phyloP scores from a whole-genome alignment of 1,140 invertebrate species.

The Drosophila azteca region DNA sequence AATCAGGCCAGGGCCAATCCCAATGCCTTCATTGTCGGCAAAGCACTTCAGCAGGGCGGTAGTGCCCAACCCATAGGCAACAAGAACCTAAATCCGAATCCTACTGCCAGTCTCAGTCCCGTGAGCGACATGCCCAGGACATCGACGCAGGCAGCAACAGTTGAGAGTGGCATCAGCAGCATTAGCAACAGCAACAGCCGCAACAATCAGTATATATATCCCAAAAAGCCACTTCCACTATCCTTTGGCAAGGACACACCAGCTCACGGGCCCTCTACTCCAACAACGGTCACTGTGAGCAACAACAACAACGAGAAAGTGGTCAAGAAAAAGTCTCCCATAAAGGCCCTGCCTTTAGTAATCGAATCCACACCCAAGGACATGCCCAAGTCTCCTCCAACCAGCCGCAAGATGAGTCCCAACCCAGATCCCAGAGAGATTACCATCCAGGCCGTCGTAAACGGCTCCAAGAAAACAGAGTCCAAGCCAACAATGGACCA shows the following conservation, averaged over 20 bases:
- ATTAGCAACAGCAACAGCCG: not conserved
- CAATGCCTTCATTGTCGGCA: slow-evolving; percentile 45
- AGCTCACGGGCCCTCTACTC: not conserved
- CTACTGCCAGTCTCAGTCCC: no score
- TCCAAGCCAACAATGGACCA: not conserved
- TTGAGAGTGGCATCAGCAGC: not conserved
- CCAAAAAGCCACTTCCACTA: slow-evolving; percentile 14
- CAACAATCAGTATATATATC: no score
- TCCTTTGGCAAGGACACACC: not conserved
- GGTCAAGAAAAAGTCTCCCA: not conserved
- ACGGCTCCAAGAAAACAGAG: not conserved
- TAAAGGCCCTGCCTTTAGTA: slow-evolving; percentile 7
- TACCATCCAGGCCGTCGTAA: not conserved
- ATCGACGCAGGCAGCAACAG: no score
- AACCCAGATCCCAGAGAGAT: not conserved
- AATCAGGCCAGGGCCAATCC: slow-evolving; percentile 55
- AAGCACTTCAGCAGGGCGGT: slow-evolving; percentile 9
- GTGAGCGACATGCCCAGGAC: no score
- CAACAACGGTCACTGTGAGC: not conserved
- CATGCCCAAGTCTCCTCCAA: not conserved
- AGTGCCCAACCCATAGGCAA: no score
- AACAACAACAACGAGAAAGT: not conserved
- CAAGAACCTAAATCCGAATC: no score
- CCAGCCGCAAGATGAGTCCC: slow-evolving; percentile 22
- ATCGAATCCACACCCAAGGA: slow-evolving; percentile 5